These are phyloP conservation scores for Hemichromis elongatus DNA, from an alignment of 2,113 vertebrate genomes.

Conservation along the genomic window DNA sequence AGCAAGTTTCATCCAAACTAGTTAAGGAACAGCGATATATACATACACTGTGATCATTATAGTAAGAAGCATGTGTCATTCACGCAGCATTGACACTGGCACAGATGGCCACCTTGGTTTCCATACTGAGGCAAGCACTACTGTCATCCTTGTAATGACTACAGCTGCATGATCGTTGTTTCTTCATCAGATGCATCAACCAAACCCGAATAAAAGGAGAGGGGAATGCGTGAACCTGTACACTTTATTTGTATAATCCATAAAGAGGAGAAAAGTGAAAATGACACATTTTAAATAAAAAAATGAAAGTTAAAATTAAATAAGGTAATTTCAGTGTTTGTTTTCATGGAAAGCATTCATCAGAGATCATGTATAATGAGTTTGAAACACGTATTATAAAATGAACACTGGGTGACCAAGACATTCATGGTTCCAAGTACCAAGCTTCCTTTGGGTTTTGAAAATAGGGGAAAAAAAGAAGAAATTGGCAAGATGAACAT, in stretches of 20 bases:
- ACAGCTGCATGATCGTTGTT: not conserved
- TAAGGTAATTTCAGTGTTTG: not conserved
- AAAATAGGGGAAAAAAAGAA: not conserved
- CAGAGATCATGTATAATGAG: not conserved
- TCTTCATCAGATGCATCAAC: not conserved
- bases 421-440: not conserved
- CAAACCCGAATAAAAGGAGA: not conserved
- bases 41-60: not conserved
- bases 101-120: constrained; percentile 5
- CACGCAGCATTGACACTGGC: not conserved
- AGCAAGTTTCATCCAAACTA: not conserved
- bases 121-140: not conserved
- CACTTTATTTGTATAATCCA: not conserved
- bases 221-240: not conserved
- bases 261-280: not conserved
- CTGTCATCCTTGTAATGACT: constrained; percentile 16
- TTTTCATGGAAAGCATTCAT: not conserved
- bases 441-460: not conserved
- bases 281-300: too few relatives aligned
- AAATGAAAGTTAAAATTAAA: too few relatives aligned
- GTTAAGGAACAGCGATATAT: not conserved
- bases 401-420: not conserved
- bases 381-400: not conserved
- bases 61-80: constrained; percentile 16
- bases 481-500: not conserved